Percentiles rank a stretch among this genome's conserved stretches.
These are phyloP conservation scores for Copidosoma aretas DNA, from an alignment of 2,888 invertebrate species.

Conservation along the genomic window DNA sequence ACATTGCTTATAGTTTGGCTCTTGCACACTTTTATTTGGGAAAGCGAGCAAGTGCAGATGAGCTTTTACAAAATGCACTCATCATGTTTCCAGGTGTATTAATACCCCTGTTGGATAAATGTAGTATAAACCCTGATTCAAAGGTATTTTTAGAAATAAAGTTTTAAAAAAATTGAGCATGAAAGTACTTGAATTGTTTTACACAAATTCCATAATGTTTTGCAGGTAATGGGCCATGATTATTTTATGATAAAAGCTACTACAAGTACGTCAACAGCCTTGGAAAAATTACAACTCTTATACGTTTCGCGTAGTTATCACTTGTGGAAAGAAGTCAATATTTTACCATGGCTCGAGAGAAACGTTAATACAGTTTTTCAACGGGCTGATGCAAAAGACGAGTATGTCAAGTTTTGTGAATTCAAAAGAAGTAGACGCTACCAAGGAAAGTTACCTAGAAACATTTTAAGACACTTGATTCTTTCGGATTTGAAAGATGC, in stretches of 20 bases:
- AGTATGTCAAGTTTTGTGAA: slow-evolving; percentile 68
- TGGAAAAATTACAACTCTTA: slow-evolving; percentile 74
- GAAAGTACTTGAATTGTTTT: not conserved
- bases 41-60: slow-evolving; percentile 66
- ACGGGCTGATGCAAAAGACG: slow-evolving; percentile 70
- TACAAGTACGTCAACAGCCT: slow-evolving; percentile 63
- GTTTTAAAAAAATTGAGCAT: slow-evolving; percentile 16
- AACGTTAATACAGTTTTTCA: slow-evolving; percentile 73
- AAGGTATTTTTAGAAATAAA: slow-evolving; percentile 56
- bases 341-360: slow-evolving; percentile 78
- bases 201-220: slow-evolving; percentile 1
- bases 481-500: slow-evolving; percentile 76
- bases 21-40: slow-evolving; percentile 73
- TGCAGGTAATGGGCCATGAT: slow-evolving; percentile 51
- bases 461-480: slow-evolving; percentile 74
- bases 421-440: slow-evolving; percentile 70
- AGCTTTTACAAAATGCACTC: slow-evolving; percentile 76
- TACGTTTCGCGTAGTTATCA: slow-evolving; percentile 78
- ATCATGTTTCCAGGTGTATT: slow-evolving; percentile 84
- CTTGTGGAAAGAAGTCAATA: slow-evolving; percentile 79
- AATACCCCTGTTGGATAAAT: slow-evolving; percentile 76
- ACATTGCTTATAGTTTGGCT: slow-evolving; percentile 83
- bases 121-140: slow-evolving; percentile 75
- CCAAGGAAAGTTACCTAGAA: slow-evolving; percentile 69
- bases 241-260: slow-evolving; percentile 65